Base-by-base conservation (phyloP, 2,888 invertebrate species). In the Oxyteleia sp. region DNA sequence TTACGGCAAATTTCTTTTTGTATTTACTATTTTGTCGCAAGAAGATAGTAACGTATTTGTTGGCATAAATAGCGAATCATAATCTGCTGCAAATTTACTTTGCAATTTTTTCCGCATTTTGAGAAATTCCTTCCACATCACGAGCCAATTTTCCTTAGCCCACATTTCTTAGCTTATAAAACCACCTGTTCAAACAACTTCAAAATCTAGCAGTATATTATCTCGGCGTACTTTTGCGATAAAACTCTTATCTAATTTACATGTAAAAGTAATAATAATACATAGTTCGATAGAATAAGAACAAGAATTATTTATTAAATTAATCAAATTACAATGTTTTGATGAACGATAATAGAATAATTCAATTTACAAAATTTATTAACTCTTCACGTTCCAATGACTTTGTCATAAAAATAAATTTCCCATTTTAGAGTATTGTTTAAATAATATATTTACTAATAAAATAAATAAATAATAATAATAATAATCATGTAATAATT, bases 181-280 rank as follows among this genome's bases (percentile, higher is more conserved):
- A 38, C 38, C 38, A 38, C 38, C 38, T 38, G 38, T 38, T n/a
- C n/a, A 38, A 38, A 38, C 4, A 38, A 32, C 8, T 32, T 32
- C 8, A 1, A 32, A 32, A 10, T 32, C 10, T 10, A 10, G 8
- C 32, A 32, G 10, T 8, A 32, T 8, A 32, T 32, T 32, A 32
- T 32, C 32, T 32, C 32, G 1, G 8, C 8, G 1, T 10, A 7
- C 10, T 32, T 32, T 32, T 10, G 32, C 10, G 32, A 8, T 32
- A 32, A 32, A 32, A 23, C 23, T 23, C 23, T 23, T 23, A 23
- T 23, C 23, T 23, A 23, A 2, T 23, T 4, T 23, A 23, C 23
- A 23, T 23, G 5, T 23, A 5, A 2, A 23, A 23, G 23, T 23
- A 23, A 23, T 23, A 4, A 4, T 23, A 23, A 23, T 23, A 23